Percentiles rank a stretch among this genome's conserved stretches.
Evolutionary conservation across 2,888 invertebrate genomes (phyloP).

Genomic region (Mesorhabditis sp.): DNA sequence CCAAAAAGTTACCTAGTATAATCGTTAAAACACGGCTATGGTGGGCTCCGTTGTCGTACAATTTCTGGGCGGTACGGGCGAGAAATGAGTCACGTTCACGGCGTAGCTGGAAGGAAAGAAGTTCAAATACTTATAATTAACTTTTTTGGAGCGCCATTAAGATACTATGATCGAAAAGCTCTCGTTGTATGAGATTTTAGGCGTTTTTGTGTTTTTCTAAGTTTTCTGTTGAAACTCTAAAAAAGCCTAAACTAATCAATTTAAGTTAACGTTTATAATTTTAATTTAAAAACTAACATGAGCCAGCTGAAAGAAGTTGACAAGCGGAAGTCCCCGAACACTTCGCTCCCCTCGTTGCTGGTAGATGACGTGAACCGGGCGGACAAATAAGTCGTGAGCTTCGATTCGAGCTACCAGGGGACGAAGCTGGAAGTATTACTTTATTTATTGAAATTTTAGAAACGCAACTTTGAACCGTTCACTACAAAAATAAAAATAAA

Average conservation of each 20-base stretch:
- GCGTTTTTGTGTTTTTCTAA: no score
- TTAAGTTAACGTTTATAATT: no score
- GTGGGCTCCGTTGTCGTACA: not conserved
- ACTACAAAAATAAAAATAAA: no score
- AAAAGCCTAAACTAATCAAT: no score
- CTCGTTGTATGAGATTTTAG: no score
- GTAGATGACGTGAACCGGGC: slow-evolving; percentile 4
- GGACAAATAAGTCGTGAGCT: not conserved
- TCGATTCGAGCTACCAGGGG: not conserved
- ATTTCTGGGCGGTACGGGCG: not conserved
- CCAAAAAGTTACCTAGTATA: not conserved
- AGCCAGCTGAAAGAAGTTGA: not conserved
- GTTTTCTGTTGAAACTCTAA: no score
- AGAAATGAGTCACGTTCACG: not conserved
- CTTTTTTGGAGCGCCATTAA: no score
- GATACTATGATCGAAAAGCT: no score
- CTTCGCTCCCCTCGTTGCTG: not conserved
- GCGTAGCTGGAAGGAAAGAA: not conserved
- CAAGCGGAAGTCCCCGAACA: not conserved
- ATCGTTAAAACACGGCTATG: not conserved
- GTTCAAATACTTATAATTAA: not conserved
- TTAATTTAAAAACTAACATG: not conserved
- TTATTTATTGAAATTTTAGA: not conserved
- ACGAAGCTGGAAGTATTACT: not conserved
- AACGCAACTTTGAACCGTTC: no score